These are phyloP conservation scores for Molanna angustata DNA, from an alignment of 2,888 invertebrate species.

Conservation along the genomic window DNA sequence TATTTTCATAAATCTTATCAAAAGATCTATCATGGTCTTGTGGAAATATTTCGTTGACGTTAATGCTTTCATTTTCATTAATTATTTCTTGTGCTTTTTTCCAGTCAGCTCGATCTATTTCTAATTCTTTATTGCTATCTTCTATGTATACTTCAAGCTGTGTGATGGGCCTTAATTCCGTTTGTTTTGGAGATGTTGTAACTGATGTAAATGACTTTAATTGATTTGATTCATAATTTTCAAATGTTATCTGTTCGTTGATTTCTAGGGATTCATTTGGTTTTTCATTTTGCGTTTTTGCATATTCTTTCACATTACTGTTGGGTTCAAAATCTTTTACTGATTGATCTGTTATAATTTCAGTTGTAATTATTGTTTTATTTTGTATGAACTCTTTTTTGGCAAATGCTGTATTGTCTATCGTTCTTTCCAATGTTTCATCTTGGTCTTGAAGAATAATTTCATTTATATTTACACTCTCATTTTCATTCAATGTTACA, in stretches of 20 bases:
- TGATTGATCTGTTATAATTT: constrained; percentile 23
- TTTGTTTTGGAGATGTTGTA: constrained; percentile 8
- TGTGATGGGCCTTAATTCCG: constrained; percentile 5
- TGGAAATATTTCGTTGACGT: constrained; percentile 1
- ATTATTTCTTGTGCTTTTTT: constrained; percentile 1
- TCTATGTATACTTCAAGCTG: neutral
- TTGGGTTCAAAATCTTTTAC: constrained; percentile 3
- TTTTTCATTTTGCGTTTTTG: constrained; percentile 18
- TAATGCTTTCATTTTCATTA: neutral
- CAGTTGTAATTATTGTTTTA: constrained; percentile 10
- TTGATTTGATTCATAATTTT: constrained; percentile 20
- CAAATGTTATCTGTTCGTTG: constrained; percentile 13
- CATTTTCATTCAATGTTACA: neutral
- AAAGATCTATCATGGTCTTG: neutral
- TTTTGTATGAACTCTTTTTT: constrained; percentile 18
- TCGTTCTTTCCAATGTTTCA: neutral
- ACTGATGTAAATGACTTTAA: constrained; percentile 1
- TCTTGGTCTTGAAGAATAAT: neutral
- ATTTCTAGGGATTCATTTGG: constrained; percentile 23
- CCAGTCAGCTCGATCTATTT: neutral
- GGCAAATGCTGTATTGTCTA: constrained; percentile 6
- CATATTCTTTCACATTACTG: constrained; percentile 3
- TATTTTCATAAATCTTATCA: neutral
- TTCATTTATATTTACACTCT: constrained; percentile 1
- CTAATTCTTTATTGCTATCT: neutral